These are phyloP conservation scores for Xylophagus ater DNA, from an alignment of 2,888 invertebrate species.

Conservation along the genomic window DNA sequence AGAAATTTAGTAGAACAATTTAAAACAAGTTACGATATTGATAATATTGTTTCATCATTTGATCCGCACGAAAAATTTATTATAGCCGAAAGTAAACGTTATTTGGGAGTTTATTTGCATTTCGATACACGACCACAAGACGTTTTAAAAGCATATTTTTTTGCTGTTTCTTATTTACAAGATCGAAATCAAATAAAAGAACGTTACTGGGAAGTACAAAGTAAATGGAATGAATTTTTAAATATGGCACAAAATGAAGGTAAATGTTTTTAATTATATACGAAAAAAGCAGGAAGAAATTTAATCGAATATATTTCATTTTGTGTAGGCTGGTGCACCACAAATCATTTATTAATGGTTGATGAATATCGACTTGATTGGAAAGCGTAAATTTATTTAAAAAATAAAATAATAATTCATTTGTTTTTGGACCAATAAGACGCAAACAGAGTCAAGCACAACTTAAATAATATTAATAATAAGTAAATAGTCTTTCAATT, in stretches of 20 bases:
- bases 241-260: constrained; percentile 39
- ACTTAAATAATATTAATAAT: too few relatives aligned
- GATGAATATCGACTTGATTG: constrained; percentile 48
- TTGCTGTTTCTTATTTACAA: constrained; percentile 39
- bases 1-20: constrained; percentile 35
- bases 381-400: constrained; percentile 27
- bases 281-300: too few relatives aligned
- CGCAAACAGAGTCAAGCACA: too few relatives aligned
- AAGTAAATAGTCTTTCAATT: too few relatives aligned
- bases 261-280: constrained; percentile 15
- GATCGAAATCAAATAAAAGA: constrained; percentile 38
- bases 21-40: constrained; percentile 33
- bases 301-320: constrained; percentile 8
- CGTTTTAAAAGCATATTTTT: constrained; percentile 38
- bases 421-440: not conserved
- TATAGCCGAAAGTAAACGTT: constrained; percentile 35
- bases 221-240: constrained; percentile 42
- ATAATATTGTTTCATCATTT: constrained; percentile 37
- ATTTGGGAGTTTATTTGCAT: constrained; percentile 37
- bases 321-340: constrained; percentile 47
- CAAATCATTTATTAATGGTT: constrained; percentile 45
- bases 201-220: constrained; percentile 41
- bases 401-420: not conserved
- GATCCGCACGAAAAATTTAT: constrained; percentile 39
- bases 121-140: constrained; percentile 37